A percentile compares a stretch with the other conserved stretches of the same genome.
Conservation (phyloP, 2,888 invertebrate species). For the Carterocephalus palaemon region DNA sequence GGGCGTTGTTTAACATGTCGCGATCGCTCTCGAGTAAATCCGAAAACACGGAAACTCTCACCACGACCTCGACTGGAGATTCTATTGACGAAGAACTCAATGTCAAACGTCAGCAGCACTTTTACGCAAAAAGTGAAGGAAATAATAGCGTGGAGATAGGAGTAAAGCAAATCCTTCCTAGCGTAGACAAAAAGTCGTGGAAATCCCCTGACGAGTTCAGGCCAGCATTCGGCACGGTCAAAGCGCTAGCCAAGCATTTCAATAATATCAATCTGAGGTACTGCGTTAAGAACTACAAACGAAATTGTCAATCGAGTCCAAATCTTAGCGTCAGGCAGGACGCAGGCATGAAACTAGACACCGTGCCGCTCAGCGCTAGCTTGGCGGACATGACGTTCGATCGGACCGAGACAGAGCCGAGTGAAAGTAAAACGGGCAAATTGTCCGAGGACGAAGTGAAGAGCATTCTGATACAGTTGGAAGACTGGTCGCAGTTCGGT, state of each 20-base stretch:
- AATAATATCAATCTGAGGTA: slow-evolving; percentile 72
- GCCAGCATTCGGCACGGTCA: slow-evolving; percentile 84
- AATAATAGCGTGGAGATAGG: slow-evolving; percentile 45
- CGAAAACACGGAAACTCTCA: slow-evolving; percentile 59
- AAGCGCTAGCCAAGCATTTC: slow-evolving; percentile 84
- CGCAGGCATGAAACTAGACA: slow-evolving; percentile 43
- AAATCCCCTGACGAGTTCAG: slow-evolving; percentile 84
- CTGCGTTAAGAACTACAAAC: slow-evolving; percentile 62
- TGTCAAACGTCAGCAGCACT: slow-evolving; percentile 31
- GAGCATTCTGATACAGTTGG: slow-evolving; percentile 68
- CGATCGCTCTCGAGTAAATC: slow-evolving; percentile 59
- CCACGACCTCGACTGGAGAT: slow-evolving; percentile 59
- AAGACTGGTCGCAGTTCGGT: slow-evolving; percentile 73
- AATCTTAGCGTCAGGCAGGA: slow-evolving; percentile 59
- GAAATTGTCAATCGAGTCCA: slow-evolving; percentile 71
- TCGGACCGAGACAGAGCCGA: slow-evolving; percentile 56
- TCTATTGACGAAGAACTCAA: slow-evolving; percentile 50
- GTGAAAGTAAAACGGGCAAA: slow-evolving; percentile 51
- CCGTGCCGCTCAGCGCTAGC: slow-evolving; percentile 59
- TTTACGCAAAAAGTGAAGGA: slow-evolving; percentile 32
- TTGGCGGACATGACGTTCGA: slow-evolving; percentile 66
- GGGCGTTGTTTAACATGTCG: slow-evolving; percentile 57
- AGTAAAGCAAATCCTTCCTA: slow-evolving; percentile 59
- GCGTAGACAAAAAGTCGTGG: slow-evolving; percentile 79
- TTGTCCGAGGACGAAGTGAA: slow-evolving; percentile 69